These are phyloP conservation scores for Lasioglossum albipes DNA, from an alignment of 1,140 invertebrate species.

Conservation along the genomic window DNA sequence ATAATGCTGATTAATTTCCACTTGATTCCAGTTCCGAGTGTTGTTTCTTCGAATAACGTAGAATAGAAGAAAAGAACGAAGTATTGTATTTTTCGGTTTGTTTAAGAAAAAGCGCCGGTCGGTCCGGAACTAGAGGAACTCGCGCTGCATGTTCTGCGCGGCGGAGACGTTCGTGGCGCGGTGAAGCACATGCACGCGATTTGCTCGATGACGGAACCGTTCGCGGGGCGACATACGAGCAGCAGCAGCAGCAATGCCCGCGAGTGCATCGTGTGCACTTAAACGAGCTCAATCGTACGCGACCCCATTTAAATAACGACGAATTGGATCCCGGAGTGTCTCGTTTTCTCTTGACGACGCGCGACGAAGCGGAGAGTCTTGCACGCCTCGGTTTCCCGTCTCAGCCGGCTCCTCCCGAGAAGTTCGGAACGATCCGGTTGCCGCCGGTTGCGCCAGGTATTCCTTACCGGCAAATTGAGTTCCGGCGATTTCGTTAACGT, in stretches of 20 bases:
- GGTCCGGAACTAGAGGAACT: no score
- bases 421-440: background rate
- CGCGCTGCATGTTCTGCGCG: no score
- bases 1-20: no score
- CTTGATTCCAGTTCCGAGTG: no score
- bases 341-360: background rate
- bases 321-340: conserved; percentile 40
- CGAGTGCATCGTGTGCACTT: conserved; percentile 35
- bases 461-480: background rate
- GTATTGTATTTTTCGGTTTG: no score
- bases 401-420: background rate
- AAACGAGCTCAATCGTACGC: conserved; percentile 52
- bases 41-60: no score
- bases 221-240: conserved; percentile 15
- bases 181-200: no score
- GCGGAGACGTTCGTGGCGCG: no score
- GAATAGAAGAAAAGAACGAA: no score
- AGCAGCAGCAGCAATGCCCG: background rate
- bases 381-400: background rate
- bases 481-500: conserved; percentile 7
- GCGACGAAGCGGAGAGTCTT: background rate
- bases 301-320: conserved; percentile 47
- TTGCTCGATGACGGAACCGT: no score
- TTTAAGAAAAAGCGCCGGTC: no score
- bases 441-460: background rate